phyloP scores from a whole-genome alignment of 2,888 invertebrate species.

The Cremastinae sp. region DNA sequence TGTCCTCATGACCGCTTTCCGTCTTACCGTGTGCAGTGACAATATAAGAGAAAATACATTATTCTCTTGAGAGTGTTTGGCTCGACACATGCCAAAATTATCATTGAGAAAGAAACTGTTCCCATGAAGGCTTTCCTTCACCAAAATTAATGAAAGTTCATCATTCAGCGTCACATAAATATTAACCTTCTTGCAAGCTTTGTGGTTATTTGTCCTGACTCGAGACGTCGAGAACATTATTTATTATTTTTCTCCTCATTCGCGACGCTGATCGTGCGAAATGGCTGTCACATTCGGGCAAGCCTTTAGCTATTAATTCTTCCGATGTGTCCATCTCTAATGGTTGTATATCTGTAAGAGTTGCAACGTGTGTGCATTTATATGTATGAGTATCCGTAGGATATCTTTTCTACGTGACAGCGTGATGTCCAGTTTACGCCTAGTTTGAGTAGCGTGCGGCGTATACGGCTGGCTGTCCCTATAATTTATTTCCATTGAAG shows the following conservation, averaged over 20 bases:
- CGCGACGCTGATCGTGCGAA: constrained; percentile 6
- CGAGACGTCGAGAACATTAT: constrained; percentile 20
- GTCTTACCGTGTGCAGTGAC: constrained; percentile 53
- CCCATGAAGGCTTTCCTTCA: too few relatives aligned
- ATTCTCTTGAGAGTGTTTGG: too few relatives aligned
- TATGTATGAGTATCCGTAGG: constrained; percentile 3
- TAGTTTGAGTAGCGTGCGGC: constrained; percentile 52
- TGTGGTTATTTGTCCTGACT: constrained; percentile 36
- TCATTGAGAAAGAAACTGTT: too few relatives aligned
- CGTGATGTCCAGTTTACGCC: constrained; percentile 69
- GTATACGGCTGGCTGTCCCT: constrained; percentile 42
- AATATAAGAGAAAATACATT: constrained; percentile 48
- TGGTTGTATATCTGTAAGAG: background rate
- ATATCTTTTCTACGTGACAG: constrained; percentile 42
- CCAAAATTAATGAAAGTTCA: too few relatives aligned
- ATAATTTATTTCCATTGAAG: constrained; percentile 70
- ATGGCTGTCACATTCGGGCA: constrained; percentile 12
- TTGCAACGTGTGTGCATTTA: background rate
- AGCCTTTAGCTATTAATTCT: constrained; percentile 14
- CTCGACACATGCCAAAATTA: too few relatives aligned
- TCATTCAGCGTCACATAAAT: background rate
- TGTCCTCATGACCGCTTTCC: constrained; percentile 56
- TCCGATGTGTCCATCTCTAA: constrained; percentile 27
- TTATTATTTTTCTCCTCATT: background rate
- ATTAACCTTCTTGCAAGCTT: background rate